Conservation (phyloP, 1,140 invertebrate genomes). For the Megathymus violae region DNA sequence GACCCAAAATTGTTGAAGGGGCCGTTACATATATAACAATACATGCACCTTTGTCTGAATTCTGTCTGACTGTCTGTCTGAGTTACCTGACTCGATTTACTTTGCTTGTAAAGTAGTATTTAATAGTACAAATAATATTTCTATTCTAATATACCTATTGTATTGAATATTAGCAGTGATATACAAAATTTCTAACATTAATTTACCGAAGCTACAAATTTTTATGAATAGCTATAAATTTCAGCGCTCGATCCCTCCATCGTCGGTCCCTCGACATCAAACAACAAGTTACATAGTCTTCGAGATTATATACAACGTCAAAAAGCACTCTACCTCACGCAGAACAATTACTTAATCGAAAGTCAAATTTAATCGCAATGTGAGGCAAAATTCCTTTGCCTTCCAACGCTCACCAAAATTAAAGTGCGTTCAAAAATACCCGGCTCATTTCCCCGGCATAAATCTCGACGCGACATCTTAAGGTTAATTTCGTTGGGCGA, state of each 20-base stretch:
- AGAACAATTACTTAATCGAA: slow-evolving; percentile 35
- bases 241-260: neutral
- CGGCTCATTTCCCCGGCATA: slow-evolving; percentile 54
- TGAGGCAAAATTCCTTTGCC: slow-evolving; percentile 31
- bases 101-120: too few relatives aligned
- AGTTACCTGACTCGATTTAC: too few relatives aligned
- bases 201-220: neutral
- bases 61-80: too few relatives aligned
- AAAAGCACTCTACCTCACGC: slow-evolving; percentile 10
- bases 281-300: neutral
- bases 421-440: slow-evolving; percentile 54
- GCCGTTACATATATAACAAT: too few relatives aligned
- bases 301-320: slow-evolving; percentile 13
- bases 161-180: too few relatives aligned
- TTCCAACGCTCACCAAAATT: slow-evolving; percentile 33
- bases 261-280: neutral
- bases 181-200: too few relatives aligned
- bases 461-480: slow-evolving; percentile 53
- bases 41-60: too few relatives aligned
- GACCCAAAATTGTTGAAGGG: too few relatives aligned
- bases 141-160: too few relatives aligned
- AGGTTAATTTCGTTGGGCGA: slow-evolving; percentile 56
- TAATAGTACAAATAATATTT: too few relatives aligned
- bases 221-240: neutral
- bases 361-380: slow-evolving; percentile 28